Conservation (phyloP, 2,113 vertebrate genomes). For the Tonatia bakeri region DNA sequence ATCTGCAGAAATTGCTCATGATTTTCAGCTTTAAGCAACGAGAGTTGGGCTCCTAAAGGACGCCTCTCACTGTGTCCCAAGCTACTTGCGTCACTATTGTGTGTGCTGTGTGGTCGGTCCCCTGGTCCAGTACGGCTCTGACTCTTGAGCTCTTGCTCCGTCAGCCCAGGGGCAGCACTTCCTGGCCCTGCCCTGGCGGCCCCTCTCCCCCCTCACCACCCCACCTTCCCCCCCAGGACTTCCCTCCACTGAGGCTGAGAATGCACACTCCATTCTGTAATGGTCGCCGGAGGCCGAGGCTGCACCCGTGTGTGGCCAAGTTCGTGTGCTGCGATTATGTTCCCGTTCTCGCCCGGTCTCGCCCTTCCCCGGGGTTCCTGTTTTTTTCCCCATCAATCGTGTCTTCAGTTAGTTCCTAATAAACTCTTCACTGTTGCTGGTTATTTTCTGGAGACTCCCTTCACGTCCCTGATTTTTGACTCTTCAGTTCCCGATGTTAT, state of each 20-base stretch:
- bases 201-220: fast-evolving
- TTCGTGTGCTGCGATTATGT: neutral
- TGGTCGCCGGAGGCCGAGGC: no score
- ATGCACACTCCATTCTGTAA: fast-evolving
- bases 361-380: neutral
- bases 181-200: neutral
- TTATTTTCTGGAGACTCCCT: neutral
- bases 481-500: fast-evolving
- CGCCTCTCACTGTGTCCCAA: neutral
- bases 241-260: fast-evolving
- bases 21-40: neutral
- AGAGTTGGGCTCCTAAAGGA: fast-evolving
- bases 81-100: fast-evolving
- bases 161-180: fast-evolving
- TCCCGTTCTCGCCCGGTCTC: fast-evolving
- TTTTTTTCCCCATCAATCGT: fast-evolving
- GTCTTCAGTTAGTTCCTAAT: fast-evolving
- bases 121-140: neutral
- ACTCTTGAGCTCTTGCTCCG: no score
- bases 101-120: neutral
- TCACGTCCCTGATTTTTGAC: fast-evolving
- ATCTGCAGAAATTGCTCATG: neutral
- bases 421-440: fast-evolving
- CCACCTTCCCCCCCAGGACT: fast-evolving
- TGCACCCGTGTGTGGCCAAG: fast-evolving